phyloP scores from a whole-genome alignment of 2,113 vertebrate species.

The Picathartes gymnocephalus region DNA sequence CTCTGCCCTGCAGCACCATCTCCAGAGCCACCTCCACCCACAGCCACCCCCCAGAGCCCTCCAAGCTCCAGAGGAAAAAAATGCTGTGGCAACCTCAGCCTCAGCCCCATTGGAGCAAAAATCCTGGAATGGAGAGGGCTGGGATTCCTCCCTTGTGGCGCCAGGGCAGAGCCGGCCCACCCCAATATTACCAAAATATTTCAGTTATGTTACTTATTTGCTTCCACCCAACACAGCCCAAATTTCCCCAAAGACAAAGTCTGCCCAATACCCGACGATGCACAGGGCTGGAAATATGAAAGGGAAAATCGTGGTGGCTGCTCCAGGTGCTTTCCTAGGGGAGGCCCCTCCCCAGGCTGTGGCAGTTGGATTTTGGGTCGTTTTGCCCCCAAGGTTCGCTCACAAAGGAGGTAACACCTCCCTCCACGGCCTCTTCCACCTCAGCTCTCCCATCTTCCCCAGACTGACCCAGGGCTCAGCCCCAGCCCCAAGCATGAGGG shows the following conservation, averaged over 20 bases:
- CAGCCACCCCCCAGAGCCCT: neutral
- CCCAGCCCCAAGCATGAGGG: neutral
- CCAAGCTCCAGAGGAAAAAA: neutral
- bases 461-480: neutral
- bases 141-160: neutral
- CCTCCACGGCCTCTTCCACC: neutral
- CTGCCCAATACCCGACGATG: neutral
- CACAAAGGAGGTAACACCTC: neutral
- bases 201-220: neutral
- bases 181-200: neutral
- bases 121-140: accelerated
- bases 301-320: neutral
- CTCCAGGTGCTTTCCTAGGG: neutral
- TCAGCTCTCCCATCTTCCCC: neutral
- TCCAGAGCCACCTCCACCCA: accelerated
- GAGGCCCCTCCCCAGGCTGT: neutral
- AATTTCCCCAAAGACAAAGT: neutral
- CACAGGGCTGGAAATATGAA: neutral
- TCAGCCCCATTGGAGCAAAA: neutral
- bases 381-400: neutral
- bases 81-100: neutral
- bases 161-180: neutral
- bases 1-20: neutral
- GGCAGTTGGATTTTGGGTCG: neutral
- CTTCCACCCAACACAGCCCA: neutral